Conservation (phyloP, 2,888 invertebrate species). For the Cheilosia soror region DNA sequence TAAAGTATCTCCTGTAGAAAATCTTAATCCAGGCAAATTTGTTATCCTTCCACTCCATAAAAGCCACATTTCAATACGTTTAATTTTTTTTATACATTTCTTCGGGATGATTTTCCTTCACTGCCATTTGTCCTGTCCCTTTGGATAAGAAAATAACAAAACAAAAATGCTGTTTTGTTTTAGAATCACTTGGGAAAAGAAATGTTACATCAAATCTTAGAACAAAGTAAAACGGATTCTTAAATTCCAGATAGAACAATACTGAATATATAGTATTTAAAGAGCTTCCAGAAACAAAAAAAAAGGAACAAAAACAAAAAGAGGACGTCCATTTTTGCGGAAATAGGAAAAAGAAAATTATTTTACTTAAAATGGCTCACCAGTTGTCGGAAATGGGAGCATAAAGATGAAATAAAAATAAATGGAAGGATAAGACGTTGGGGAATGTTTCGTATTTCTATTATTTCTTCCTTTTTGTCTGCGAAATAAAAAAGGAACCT, state of each 20-base stretch:
- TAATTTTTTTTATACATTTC: slow-evolving; percentile 47
- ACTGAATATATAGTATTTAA: slow-evolving; percentile 52
- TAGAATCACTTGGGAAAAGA: slow-evolving; percentile 49
- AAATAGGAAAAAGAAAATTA: slow-evolving; percentile 51
- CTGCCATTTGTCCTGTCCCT: slow-evolving; percentile 53
- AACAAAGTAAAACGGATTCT: slow-evolving; percentile 64
- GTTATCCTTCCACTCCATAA: slow-evolving; percentile 64
- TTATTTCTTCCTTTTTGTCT: slow-evolving; percentile 3
- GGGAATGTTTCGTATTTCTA: slow-evolving; percentile 30
- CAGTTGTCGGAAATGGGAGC: slow-evolving; percentile 56
- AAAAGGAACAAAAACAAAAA: slow-evolving; percentile 15
- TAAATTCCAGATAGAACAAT: slow-evolving; percentile 51
- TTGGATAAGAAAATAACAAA: slow-evolving; percentile 26
- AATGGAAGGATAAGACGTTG: slow-evolving; percentile 62
- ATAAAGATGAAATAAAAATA: slow-evolving; percentile 60
- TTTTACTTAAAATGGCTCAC: slow-evolving; percentile 55
- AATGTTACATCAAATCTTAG: slow-evolving; percentile 63
- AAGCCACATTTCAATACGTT: slow-evolving; percentile 61
- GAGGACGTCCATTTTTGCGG: slow-evolving; percentile 30
- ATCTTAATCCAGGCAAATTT: slow-evolving; percentile 59
- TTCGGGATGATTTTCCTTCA: slow-evolving; percentile 41
- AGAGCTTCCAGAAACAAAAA: slow-evolving; percentile 35
- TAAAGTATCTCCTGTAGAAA: slow-evolving; percentile 30
- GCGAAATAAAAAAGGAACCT: slow-evolving; percentile 12
- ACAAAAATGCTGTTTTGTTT: slow-evolving; percentile 43